A percentile compares a stretch with the other conserved stretches of the same genome.
These are phyloP conservation scores for Caerostris extrusa DNA, from an alignment of 1,140 invertebrate genomes.

Conservation along the genomic window DNA sequence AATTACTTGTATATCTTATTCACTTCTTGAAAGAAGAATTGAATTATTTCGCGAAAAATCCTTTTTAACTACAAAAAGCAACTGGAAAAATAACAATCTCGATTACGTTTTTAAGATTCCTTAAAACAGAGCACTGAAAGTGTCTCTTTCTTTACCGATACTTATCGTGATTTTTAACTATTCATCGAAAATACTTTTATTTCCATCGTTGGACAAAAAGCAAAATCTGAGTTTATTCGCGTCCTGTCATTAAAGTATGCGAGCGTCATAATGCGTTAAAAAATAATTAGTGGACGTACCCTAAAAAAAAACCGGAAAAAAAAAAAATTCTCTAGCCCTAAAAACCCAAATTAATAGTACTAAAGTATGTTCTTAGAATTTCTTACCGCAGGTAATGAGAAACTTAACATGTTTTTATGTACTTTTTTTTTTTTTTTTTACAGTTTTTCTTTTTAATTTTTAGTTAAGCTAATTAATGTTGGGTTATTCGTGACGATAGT, in stretches of 20 bases:
- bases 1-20: too few relatives aligned
- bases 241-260: conserved; percentile 36
- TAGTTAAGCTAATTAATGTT: conserved; percentile 47
- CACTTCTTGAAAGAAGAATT: too few relatives aligned
- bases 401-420: conserved; percentile 22
- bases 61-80: background rate
- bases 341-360: conserved; percentile 62
- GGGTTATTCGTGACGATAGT: conserved; percentile 54
- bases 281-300: conserved; percentile 29
- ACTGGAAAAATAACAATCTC: background rate
- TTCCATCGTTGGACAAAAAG: background rate
- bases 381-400: conserved; percentile 52
- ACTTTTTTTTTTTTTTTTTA: background rate
- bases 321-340: conserved; percentile 1
- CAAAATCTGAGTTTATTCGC: conserved; percentile 25
- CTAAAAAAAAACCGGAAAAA: background rate
- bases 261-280: conserved; percentile 33
- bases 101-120: conserved; percentile 14
- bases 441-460: background rate
- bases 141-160: background rate
- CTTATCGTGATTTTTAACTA: conserved; percentile 40
- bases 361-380: conserved; percentile 54
- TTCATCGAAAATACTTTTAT: background rate
- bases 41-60: background rate
- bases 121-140: background rate